phyloP scores from a whole-genome alignment of 2,888 invertebrate species.

The Metopia argyrocephala region DNA sequence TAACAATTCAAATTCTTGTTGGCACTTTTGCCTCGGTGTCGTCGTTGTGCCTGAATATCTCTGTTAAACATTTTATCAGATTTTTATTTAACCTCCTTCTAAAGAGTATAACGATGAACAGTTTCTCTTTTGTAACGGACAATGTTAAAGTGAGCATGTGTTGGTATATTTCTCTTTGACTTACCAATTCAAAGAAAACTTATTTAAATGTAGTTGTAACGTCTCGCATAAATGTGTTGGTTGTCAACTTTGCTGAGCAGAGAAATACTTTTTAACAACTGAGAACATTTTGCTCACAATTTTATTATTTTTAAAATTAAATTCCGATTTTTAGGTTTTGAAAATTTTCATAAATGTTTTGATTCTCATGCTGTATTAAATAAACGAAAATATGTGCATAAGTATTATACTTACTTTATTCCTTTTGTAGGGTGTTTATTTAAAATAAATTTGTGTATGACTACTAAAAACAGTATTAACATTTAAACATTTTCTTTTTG shows the following conservation, averaged over 20 bases:
- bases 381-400: too few species aligned
- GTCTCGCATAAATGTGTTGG: constrained; percentile 27
- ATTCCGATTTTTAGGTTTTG: constrained; percentile 7
- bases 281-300: too few species aligned
- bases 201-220: constrained; percentile 12
- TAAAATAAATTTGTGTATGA: too few species aligned
- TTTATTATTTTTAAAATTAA: not conserved
- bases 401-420: too few species aligned
- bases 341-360: not conserved
- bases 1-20: constrained; percentile 4
- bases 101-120: not conserved
- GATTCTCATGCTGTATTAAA: not conserved
- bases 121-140: constrained; percentile 33
- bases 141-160: not conserved
- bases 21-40: too few species aligned
- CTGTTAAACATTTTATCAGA: not conserved
- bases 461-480: too few species aligned
- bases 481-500: too few species aligned
- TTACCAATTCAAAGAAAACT: constrained; percentile 20
- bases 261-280: constrained; percentile 17
- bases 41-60: not conserved
- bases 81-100: too few species aligned
- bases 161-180: constrained; percentile 41
- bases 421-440: too few species aligned
- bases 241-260: constrained; percentile 5